Conservation (phyloP, 2,888 invertebrate species). For the Agrochola lota region DNA sequence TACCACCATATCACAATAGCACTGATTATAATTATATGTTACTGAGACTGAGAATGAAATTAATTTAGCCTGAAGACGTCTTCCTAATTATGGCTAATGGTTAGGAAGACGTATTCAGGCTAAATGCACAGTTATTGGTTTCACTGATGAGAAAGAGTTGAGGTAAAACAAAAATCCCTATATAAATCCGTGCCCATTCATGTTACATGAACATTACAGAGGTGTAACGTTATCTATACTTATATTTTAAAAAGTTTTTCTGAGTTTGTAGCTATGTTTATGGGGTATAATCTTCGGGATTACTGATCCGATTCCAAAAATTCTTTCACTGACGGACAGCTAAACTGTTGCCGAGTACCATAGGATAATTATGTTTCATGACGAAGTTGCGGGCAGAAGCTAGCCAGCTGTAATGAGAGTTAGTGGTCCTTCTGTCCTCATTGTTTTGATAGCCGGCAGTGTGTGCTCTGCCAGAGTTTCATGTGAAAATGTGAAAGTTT, state of each 20-base stretch:
- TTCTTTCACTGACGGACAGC: too few species aligned
- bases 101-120: not conserved
- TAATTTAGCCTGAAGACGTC: too few species aligned
- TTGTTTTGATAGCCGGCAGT: slow-evolving; percentile 23
- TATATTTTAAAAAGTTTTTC: too few species aligned
- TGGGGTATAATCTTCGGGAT: too few species aligned
- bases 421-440: slow-evolving; percentile 24
- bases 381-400: too few species aligned
- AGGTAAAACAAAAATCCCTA: not conserved
- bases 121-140: not conserved
- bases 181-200: too few species aligned
- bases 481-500: slow-evolving; percentile 65
- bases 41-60: not conserved
- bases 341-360: too few species aligned
- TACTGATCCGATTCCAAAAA: too few species aligned
- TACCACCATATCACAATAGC: not conserved
- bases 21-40: not conserved
- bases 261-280: too few species aligned
- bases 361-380: too few species aligned
- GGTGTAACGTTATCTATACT: too few species aligned
- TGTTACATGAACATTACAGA: not conserved
- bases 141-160: not conserved
- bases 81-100: too few species aligned
- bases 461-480: slow-evolving; percentile 50
- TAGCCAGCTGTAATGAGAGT: not conserved